These are phyloP conservation scores for Zapus hudsonius DNA, from an alignment of 2,113 vertebrate species.

Conservation along the genomic window DNA sequence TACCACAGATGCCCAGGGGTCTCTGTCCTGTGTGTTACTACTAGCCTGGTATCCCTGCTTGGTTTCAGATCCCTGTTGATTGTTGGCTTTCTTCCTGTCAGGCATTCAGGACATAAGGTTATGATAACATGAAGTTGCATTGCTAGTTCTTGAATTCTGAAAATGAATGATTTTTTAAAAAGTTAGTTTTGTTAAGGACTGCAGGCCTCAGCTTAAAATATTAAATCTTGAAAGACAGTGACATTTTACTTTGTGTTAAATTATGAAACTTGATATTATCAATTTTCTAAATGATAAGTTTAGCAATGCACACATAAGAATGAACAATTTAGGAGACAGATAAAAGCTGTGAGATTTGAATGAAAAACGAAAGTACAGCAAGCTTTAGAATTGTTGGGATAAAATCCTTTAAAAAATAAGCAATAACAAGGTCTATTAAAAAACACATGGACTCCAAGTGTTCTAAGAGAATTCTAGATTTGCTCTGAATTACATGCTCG, in stretches of 20 bases:
- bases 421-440: background rate
- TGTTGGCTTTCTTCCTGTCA: background rate
- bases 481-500: background rate
- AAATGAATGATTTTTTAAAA: background rate
- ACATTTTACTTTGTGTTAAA: background rate
- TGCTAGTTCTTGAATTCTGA: background rate
- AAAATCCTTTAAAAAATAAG: background rate
- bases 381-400: background rate
- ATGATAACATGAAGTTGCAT: background rate
- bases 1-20: background rate
- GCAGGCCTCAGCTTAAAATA: background rate
- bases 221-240: background rate
- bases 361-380: background rate
- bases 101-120: background rate
- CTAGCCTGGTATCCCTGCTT: background rate
- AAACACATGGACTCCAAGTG: background rate
- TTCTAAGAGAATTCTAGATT: background rate
- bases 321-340: background rate
- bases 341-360: background rate
- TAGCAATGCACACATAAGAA: background rate
- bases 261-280: background rate
- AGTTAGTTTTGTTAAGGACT: background rate
- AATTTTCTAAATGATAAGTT: background rate
- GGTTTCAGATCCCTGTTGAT: background rate
- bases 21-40: background rate